Evolutionary conservation across 64 coral and sea anemone genomes (phyloP).

Genomic region (Dendronephthya gigantea): DNA sequence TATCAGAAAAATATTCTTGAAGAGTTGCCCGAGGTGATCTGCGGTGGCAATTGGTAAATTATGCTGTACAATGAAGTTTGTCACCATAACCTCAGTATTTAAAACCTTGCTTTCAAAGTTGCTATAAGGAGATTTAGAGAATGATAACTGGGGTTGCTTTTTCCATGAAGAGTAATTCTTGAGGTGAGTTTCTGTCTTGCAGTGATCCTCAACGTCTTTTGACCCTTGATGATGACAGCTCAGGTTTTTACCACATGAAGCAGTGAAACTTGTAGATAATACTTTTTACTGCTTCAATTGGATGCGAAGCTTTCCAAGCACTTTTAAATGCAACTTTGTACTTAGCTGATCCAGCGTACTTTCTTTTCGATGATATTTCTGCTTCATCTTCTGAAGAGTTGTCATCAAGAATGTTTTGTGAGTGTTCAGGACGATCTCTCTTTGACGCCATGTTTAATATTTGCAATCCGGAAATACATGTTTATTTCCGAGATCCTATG

Average conservation of each 20-base stretch:
- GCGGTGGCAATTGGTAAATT: slow-evolving; percentile 15
- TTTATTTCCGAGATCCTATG: no score
- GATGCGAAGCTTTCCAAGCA: slow-evolving; percentile 3
- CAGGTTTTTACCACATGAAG: background rate
- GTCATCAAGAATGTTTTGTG: background rate
- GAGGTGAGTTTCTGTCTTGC: slow-evolving; percentile 16
- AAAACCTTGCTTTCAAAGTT: slow-evolving; percentile 22
- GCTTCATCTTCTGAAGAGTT: slow-evolving; percentile 11
- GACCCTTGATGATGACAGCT: slow-evolving; percentile 18
- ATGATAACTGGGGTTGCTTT: background rate
- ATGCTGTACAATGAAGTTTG: slow-evolving; percentile 20
- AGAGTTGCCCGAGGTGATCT: background rate
- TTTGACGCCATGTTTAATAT: slow-evolving; percentile 10
- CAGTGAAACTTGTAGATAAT: slow-evolving; percentile 18
- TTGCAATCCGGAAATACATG: background rate
- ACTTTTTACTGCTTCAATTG: background rate
- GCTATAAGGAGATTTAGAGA: background rate
- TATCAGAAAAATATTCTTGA: slow-evolving; percentile 16
- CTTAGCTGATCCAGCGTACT: slow-evolving; percentile 10
- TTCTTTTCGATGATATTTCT: slow-evolving; percentile 21
- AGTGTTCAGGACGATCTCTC: slow-evolving; percentile 10
- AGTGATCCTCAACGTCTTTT: slow-evolving; percentile 17
- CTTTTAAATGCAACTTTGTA: slow-evolving; percentile 8
- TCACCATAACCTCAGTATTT: slow-evolving; percentile 30
- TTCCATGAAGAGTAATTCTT: slow-evolving; percentile 18